Percentiles rank a stretch among this genome's conserved stretches.
These are phyloP conservation scores for Drosophila nasuta DNA, from an alignment of 1,140 invertebrate species.

Conservation along the genomic window DNA sequence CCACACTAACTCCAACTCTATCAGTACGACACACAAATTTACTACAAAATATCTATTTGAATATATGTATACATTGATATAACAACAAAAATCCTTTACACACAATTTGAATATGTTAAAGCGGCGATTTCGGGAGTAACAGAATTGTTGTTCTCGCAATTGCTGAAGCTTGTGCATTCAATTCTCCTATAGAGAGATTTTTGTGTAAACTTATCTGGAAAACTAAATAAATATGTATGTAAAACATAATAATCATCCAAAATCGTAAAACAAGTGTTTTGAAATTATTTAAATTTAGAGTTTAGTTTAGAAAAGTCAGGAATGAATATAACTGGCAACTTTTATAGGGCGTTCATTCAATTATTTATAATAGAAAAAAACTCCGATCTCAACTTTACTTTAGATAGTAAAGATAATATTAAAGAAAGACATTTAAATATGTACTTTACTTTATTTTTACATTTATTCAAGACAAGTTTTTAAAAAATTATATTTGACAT, in stretches of 20 bases:
- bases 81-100: constrained; percentile 30
- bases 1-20: constrained; percentile 8
- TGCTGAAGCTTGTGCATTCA: constrained; percentile 37
- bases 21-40: constrained; percentile 28
- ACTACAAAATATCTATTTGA: constrained; percentile 49
- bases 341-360: no score
- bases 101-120: constrained; percentile 30
- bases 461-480: constrained; percentile 46
- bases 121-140: constrained; percentile 2
- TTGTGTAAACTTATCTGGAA: constrained; percentile 44
- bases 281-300: not conserved
- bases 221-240: constrained; percentile 46
- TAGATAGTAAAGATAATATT: not conserved
- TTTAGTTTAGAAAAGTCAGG: not conserved
- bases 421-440: not conserved
- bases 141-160: constrained; percentile 11
- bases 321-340: no score
- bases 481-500: constrained; percentile 17
- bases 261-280: not conserved
- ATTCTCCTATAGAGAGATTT: constrained; percentile 25
- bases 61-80: constrained; percentile 22
- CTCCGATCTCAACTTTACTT: no score
- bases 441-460: constrained; percentile 12
- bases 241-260: constrained; percentile 37
- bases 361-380: no score